phyloP scores from a whole-genome alignment of 2,113 vertebrate genomes.

The Syngnathus scovelli region DNA sequence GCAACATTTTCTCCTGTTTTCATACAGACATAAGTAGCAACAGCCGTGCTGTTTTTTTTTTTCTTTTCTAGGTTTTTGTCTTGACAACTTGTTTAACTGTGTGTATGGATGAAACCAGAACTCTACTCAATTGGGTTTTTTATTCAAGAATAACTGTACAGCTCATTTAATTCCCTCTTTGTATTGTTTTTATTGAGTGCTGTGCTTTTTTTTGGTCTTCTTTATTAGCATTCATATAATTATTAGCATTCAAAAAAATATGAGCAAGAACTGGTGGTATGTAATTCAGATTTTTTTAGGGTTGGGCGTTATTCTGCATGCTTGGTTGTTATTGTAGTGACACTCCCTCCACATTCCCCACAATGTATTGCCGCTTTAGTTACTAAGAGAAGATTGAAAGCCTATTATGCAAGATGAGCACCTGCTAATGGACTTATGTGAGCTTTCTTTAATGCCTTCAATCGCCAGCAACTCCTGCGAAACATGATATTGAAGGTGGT shows the following conservation, averaged over 20 bases:
- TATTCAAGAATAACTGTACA: neutral
- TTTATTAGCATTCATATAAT: too few relatives aligned
- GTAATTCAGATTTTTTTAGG: too few relatives aligned
- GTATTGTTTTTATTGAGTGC: neutral
- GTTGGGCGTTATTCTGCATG: too few relatives aligned
- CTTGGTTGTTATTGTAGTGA: neutral
- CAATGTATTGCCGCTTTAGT: conserved; percentile 10
- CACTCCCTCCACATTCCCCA: conserved; percentile 13
- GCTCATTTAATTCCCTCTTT: neutral
- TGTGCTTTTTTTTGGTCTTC: neutral
- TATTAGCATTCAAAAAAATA: too few relatives aligned
- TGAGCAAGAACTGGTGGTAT: too few relatives aligned
- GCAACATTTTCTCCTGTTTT: too few relatives aligned
- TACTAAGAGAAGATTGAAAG: conserved; percentile 9
- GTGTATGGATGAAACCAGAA: too few relatives aligned
- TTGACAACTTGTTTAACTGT: too few relatives aligned
- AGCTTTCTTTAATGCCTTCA: conserved; percentile 21
- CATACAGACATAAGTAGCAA: too few relatives aligned
- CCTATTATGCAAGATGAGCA: conserved; percentile 28
- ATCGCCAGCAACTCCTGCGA: conserved; percentile 14
- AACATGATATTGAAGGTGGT: conserved; percentile 20
- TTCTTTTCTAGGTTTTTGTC: too few relatives aligned
- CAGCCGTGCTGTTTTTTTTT: too few relatives aligned
- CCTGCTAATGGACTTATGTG: conserved; percentile 4
- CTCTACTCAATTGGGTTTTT: neutral